Evolutionary conservation across 2,797 vertebrate species (phyloP).

Genomic region (Sylvia borin): DNA sequence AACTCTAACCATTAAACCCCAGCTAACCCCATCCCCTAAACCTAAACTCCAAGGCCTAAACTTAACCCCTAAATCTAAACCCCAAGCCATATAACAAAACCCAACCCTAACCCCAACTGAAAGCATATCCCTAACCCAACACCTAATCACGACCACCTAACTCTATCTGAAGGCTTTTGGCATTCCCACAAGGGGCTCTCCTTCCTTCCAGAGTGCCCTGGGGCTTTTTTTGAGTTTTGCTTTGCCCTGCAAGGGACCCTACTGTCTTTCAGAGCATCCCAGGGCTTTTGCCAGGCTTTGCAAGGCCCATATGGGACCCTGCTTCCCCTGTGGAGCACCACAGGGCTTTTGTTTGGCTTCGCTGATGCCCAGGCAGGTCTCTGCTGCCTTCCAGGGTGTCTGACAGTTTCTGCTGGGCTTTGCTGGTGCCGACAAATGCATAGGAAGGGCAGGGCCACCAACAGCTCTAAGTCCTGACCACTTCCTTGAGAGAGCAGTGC

Average conservation of each 20-base stretch:
- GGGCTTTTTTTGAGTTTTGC: background rate
- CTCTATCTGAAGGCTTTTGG: background rate
- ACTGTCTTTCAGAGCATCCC: background rate
- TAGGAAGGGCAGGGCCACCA: background rate
- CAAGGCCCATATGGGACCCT: rapidly evolving
- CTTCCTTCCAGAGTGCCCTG: background rate
- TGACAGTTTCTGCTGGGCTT: background rate
- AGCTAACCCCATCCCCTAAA: background rate
- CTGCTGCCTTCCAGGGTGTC: background rate
- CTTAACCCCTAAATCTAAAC: background rate
- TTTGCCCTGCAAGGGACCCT: background rate
- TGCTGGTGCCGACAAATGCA: background rate
- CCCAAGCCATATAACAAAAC: background rate
- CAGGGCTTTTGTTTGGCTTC: background rate
- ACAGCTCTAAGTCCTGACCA: background rate
- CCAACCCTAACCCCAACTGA: background rate
- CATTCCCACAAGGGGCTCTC: background rate
- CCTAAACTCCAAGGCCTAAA: background rate
- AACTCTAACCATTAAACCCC: background rate
- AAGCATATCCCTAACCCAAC: background rate
- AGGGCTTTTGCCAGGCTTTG: background rate
- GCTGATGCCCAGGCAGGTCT: background rate
- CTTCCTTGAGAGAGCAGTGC: background rate
- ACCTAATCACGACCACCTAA: background rate
- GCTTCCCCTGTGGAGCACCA: background rate